phyloP scores from a whole-genome alignment of 2,113 vertebrate species.

The Microtus richardsoni region DNA sequence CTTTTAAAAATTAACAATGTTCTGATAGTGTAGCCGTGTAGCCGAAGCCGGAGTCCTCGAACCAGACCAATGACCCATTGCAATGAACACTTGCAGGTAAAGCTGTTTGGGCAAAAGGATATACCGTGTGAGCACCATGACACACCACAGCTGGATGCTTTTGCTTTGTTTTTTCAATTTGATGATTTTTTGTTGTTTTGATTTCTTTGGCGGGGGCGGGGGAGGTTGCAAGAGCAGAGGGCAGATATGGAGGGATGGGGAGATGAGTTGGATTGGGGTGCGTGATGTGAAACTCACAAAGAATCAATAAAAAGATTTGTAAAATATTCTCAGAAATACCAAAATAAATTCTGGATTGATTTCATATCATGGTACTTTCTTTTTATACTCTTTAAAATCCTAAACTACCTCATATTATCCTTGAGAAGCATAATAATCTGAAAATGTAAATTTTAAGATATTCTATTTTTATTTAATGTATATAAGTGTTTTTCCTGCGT shows the following conservation, averaged over 20 bases:
- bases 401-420: not conserved
- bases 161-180: not conserved
- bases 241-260: not conserved
- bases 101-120: not conserved
- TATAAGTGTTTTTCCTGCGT: not conserved
- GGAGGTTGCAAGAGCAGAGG: not conserved
- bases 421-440: not conserved
- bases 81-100: not conserved
- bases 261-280: not conserved
- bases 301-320: not conserved
- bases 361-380: not conserved
- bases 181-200: not conserved
- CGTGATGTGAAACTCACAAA: not conserved
- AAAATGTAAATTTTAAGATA: not conserved
- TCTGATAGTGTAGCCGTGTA: not conserved
- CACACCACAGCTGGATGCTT: not conserved
- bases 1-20: not conserved
- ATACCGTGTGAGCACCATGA: not conserved
- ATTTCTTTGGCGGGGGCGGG: not conserved
- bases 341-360: not conserved
- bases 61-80: not conserved
- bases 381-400: not conserved
- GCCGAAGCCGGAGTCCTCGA: not conserved
- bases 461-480: not conserved
- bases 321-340: constrained; percentile 5